phyloP scores from a whole-genome alignment of 2,113 vertebrate genomes.

The Cricetomys ansorgei region DNA sequence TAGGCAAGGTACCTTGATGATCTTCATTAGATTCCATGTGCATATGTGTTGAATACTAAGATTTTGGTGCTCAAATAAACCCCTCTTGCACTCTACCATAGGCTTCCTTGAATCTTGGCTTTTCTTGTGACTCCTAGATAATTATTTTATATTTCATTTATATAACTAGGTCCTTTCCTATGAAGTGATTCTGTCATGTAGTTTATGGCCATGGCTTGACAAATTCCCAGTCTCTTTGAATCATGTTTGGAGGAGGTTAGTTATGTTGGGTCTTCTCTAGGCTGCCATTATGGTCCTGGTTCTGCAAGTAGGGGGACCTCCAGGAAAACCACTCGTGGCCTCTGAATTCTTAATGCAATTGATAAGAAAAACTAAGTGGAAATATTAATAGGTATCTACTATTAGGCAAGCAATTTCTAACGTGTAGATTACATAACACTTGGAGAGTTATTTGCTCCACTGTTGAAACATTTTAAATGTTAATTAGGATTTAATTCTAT shows the following conservation, averaged over 20 bases:
- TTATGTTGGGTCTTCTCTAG: slow-evolving; percentile 32
- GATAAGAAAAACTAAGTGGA: slow-evolving; percentile 37
- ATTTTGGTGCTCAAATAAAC: slow-evolving; percentile 19
- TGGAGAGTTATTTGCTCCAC: slow-evolving; percentile 38
- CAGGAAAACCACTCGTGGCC: slow-evolving; percentile 3
- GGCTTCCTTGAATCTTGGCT: slow-evolving; percentile 42
- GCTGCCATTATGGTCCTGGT: not conserved
- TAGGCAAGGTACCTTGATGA: slow-evolving; percentile 42
- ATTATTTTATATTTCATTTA: slow-evolving; percentile 56
- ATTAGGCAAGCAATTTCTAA: slow-evolving; percentile 56
- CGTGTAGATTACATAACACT: slow-evolving; percentile 69
- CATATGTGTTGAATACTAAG: not conserved
- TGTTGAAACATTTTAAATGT: slow-evolving; percentile 70
- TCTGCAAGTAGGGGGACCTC: not conserved
- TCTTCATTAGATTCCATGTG: slow-evolving; percentile 47
- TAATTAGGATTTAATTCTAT: slow-evolving; percentile 74
- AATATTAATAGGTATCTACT: slow-evolving; percentile 50
- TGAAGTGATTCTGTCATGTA: slow-evolving; percentile 2
- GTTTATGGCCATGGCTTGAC: slow-evolving; percentile 5
- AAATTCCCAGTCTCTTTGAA: slow-evolving; percentile 35
- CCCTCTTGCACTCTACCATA: not conserved
- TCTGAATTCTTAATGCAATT: slow-evolving; percentile 60
- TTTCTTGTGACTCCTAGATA: slow-evolving; percentile 23
- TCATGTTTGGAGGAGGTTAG: slow-evolving; percentile 14
- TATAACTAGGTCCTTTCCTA: not conserved